Percentiles rank a stretch among this genome's conserved stretches.
Conservation (phyloP, 2,888 invertebrate species). For the Imbricaverruca yamaguchii region DNA sequence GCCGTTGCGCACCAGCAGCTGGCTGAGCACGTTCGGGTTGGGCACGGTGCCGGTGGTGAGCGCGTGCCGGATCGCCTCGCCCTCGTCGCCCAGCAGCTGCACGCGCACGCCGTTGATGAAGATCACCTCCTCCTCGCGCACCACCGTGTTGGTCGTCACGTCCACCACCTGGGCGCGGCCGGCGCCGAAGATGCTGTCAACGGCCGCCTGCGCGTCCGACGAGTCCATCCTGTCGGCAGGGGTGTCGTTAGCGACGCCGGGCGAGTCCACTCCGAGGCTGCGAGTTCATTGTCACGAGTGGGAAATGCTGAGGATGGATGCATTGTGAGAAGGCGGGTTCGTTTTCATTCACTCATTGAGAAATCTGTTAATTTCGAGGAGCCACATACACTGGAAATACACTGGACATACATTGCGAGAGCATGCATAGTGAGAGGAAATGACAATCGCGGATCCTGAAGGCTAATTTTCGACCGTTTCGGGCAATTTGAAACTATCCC, state of each 20-base stretch:
- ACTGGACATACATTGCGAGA: too few species aligned
- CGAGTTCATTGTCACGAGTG: too few species aligned
- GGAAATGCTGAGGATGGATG: too few species aligned
- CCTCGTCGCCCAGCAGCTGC: slow-evolving; percentile 31
- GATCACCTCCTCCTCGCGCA: slow-evolving; percentile 32
- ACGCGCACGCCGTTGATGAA: slow-evolving; percentile 32
- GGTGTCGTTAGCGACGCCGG: background rate
- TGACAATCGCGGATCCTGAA: too few species aligned
- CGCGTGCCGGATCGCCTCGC: slow-evolving; percentile 31
- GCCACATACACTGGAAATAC: too few species aligned
- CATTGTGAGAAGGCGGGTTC: too few species aligned
- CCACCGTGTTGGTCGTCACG: slow-evolving; percentile 30
- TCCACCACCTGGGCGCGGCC: slow-evolving; percentile 32
- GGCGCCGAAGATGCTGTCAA: slow-evolving; percentile 32
- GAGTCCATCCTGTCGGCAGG: background rate
- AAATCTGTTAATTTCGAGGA: too few species aligned
- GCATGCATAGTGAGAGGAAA: too few species aligned
- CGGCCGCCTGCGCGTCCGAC: slow-evolving; percentile 31
- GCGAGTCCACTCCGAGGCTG: too few species aligned
- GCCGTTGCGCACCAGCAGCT: slow-evolving; percentile 26
- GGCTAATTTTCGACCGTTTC: too few species aligned
- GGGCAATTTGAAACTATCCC: too few species aligned
- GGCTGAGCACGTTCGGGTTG: slow-evolving; percentile 30
- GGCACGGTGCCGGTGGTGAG: slow-evolving; percentile 31
- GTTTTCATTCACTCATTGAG: too few species aligned